These are phyloP conservation scores for Pharmacophagus antenor DNA, from an alignment of 2,888 invertebrate genomes.

Conservation along the genomic window DNA sequence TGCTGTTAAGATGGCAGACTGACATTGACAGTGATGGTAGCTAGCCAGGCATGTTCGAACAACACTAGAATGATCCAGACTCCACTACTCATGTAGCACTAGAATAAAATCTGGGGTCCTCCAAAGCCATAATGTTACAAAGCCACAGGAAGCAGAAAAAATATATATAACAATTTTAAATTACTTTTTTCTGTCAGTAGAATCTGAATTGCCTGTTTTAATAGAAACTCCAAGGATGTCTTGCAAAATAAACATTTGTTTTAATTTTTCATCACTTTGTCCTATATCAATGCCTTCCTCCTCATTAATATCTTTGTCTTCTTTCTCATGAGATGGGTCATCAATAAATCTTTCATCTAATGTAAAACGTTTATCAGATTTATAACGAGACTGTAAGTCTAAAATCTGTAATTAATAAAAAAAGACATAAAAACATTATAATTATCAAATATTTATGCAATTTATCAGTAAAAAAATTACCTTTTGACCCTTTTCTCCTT, in stretches of 20 bases:
- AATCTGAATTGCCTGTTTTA: conserved; percentile 42
- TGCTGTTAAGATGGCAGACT: too few relatives aligned
- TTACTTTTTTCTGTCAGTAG: conserved; percentile 54
- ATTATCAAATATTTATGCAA: conserved; percentile 8
- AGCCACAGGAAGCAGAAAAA: neutral
- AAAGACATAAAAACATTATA: neutral
- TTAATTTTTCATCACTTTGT: conserved; percentile 71
- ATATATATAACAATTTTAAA: conserved; percentile 33
- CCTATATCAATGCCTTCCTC: conserved; percentile 63
- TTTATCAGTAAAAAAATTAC: conserved; percentile 44
- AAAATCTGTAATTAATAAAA: conserved; percentile 72
- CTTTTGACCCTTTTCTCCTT: conserved; percentile 84
- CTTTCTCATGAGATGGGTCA: conserved; percentile 56
- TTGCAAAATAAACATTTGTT: conserved; percentile 79
- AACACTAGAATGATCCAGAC: too few relatives aligned
- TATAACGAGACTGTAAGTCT: conserved; percentile 86
- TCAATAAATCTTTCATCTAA: conserved; percentile 88
- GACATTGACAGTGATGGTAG: too few relatives aligned
- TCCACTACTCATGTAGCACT: too few relatives aligned
- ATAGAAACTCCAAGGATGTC: conserved; percentile 77
- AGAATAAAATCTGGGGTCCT: too few relatives aligned
- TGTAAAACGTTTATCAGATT: conserved; percentile 88
- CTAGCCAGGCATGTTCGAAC: too few relatives aligned
- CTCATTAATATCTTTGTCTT: conserved; percentile 47
- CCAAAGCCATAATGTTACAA: too few relatives aligned